A percentile compares a stretch with the other conserved stretches of the same genome.
Evolutionary conservation across 2,888 invertebrate species (phyloP).

Genomic region (Acleris laterana): DNA sequence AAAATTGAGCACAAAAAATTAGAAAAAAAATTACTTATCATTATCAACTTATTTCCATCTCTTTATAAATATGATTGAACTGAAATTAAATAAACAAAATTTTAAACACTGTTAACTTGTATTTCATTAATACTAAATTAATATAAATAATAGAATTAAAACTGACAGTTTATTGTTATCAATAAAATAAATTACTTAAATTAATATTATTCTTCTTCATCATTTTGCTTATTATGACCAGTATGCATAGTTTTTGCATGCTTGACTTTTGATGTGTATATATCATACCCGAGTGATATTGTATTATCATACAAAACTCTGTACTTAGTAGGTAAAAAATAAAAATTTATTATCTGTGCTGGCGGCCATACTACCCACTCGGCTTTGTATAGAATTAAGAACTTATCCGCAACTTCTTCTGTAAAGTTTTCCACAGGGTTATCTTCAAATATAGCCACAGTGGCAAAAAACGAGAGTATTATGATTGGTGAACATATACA

Average conservation of each 20-base stretch:
- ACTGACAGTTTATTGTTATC: neutral
- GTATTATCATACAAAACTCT: slow-evolving; percentile 94
- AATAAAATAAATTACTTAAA: neutral
- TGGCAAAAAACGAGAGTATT: slow-evolving; percentile 90
- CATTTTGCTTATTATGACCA: too few relatives aligned
- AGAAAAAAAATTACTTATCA: slow-evolving; percentile 13
- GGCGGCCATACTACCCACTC: slow-evolving; percentile 98
- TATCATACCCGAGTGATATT: slow-evolving; percentile 93
- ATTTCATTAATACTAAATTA: too few relatives aligned
- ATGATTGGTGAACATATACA: slow-evolving; percentile 92
- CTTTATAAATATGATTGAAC: slow-evolving; percentile 1
- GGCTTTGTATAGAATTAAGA: slow-evolving; percentile 90
- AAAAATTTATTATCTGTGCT: slow-evolving; percentile 96
- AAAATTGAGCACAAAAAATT: neutral
- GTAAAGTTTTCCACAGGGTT: slow-evolving; percentile 85
- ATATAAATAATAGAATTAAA: too few relatives aligned
- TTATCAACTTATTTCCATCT: slow-evolving; percentile 4
- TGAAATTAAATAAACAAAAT: slow-evolving; percentile 13
- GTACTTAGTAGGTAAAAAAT: slow-evolving; percentile 91
- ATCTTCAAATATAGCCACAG: slow-evolving; percentile 89
- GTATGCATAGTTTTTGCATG: slow-evolving; percentile 63
- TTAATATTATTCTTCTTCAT: neutral
- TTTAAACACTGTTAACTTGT: neutral
- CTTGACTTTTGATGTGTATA: slow-evolving; percentile 92
- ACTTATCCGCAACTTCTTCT: slow-evolving; percentile 89